phyloP scores from a whole-genome alignment of 2,797 vertebrate genomes.

The Smutsia temminckii region DNA sequence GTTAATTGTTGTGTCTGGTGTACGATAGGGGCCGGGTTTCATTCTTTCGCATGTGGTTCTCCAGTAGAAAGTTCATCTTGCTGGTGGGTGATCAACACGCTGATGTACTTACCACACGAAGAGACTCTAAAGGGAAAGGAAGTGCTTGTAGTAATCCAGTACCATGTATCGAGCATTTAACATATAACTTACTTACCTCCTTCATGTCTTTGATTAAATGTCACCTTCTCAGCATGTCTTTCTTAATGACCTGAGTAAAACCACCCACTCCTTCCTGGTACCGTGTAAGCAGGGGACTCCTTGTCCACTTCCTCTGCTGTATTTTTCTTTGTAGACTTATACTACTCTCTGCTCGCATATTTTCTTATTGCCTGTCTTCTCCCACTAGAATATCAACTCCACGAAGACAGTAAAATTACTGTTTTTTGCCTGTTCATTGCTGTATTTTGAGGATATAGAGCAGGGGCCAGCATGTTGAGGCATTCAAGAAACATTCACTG shows the following conservation, averaged over 20 bases:
- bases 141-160: neutral
- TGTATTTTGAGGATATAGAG: neutral
- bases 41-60: neutral
- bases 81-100: neutral
- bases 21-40: neutral
- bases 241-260: neutral
- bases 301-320: neutral
- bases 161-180: neutral
- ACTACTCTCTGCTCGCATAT: neutral
- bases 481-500: neutral
- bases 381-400: neutral
- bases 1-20: neutral
- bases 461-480: neutral
- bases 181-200: neutral
- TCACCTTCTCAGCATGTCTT: neutral
- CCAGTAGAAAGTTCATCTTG: neutral
- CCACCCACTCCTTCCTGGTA: accelerated
- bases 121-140: neutral
- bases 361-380: neutral
- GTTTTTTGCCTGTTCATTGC: neutral
- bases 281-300: neutral
- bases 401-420: neutral
- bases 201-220: neutral
- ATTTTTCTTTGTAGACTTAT: neutral
- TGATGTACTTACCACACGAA: neutral